Base-by-base conservation (phyloP, 2,888 invertebrate species). In the Cacoxenus indagator region DNA sequence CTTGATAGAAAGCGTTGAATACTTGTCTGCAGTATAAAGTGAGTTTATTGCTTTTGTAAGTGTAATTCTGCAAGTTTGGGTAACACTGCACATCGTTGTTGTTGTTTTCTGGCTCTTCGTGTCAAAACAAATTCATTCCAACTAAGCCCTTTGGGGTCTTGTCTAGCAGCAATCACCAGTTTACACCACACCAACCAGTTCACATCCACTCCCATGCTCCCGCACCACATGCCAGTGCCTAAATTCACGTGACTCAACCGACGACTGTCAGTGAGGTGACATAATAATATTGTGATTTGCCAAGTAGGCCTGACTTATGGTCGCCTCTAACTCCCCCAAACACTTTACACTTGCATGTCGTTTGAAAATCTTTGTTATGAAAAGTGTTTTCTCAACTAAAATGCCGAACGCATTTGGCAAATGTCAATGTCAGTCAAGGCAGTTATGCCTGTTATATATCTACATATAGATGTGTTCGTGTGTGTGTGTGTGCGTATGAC, bases 101-200 rank as follows among this genome's bases (percentile, higher is more conserved):
- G 37, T 37, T 37, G 24, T 59, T 6, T 27, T 46, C 65, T 70
- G 48, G 29, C 57, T 57, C 68, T 75, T 76, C 82, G 78, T 80
- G 83, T 78, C 81, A 73, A 73, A 81, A 74, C 81, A 79, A 81
- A 81, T 78, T 77, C 73, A 73, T 73, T 73, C 70, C 65, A 65
- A 67, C 59, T 71, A 68, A 71, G 66, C 66, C 64, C 24, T 65
- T 55, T 67, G 71, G 48, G 37, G 64, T 8, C 22, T 55, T 65
- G 55, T 65, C 29, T 24, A 11, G 57, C 54, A 51, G 67, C 64
- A 61, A 22, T 62, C 26, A 48, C n/a, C 6, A 19, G 6, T 19
- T 48, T 14, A 8, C 48, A n/a, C 1, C 48, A n/a, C 17, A 19
- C 48, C 48, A 48, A 48, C 57, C n/a, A 37, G 9, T 4, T 37